Evolutionary conservation across 2,888 invertebrate genomes (phyloP).

Genomic region (Pristionchus exspectatus): DNA sequence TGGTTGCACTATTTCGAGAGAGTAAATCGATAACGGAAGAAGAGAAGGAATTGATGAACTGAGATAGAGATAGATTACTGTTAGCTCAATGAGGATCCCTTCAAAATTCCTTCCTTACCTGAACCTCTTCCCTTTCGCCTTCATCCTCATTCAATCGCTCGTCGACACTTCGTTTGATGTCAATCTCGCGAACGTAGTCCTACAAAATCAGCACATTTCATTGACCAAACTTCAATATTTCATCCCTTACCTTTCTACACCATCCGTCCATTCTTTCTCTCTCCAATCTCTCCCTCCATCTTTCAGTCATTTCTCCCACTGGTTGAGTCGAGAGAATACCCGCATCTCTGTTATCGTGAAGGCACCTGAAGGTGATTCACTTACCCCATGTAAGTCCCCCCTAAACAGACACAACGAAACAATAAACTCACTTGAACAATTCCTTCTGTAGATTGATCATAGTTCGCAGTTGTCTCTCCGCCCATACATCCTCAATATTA

Average conservation of each 20-base stretch:
- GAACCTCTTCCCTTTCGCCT: slow-evolving; percentile 14
- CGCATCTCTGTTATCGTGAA: neutral
- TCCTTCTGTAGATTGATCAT: slow-evolving; percentile 61
- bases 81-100: neutral
- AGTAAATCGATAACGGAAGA: neutral
- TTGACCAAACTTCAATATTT: neutral
- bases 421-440: slow-evolving; percentile 55
- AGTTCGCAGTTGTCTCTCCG: slow-evolving; percentile 62
- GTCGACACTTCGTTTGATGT: neutral
- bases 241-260: neutral
- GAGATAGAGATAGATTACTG: neutral
- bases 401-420: neutral
- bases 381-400: neutral
- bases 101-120: neutral
- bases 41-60: slow-evolving; percentile 7
- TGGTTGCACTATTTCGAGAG: neutral
- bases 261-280: neutral
- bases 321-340: neutral
- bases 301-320: neutral
- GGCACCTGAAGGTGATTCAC: neutral
- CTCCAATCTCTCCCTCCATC: slow-evolving; percentile 38
- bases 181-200: slow-evolving; percentile 32
- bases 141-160: slow-evolving; percentile 5
- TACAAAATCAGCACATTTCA: neutral
- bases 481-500: slow-evolving; percentile 60